A percentile compares a stretch with the other conserved stretches of the same genome.
phyloP scores from a whole-genome alignment of 2,888 invertebrate genomes.

The Troides aeacus region DNA sequence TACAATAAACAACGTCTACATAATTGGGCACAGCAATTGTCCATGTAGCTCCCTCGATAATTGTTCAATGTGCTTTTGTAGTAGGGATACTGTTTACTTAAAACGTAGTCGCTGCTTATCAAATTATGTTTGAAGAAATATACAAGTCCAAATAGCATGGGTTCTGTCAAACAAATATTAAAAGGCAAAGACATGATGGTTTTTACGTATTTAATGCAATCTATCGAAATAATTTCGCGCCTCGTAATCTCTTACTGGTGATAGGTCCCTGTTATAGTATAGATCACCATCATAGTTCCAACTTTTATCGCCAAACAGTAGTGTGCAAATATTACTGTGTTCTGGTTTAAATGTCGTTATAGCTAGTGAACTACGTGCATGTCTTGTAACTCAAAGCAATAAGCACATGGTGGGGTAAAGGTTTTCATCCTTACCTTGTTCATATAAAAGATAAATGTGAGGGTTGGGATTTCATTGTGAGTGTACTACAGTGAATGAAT shows the following conservation, averaged over 20 bases:
- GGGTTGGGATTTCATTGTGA: not conserved
- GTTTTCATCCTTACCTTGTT: no score
- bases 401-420: no score
- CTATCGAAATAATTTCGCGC: no score
- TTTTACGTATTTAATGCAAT: no score
- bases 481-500: not conserved
- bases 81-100: constrained; percentile 6
- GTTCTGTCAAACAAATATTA: not conserved
- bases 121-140: not conserved
- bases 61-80: constrained; percentile 5
- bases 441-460: not conserved
- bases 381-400: not conserved
- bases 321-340: not conserved
- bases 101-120: not conserved
- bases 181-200: no score
- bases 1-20: not conserved
- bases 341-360: not conserved
- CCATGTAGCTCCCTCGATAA: constrained; percentile 9
- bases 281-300: no score
- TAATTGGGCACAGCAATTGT: constrained; percentile 14
- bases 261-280: no score
- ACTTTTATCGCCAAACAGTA: no score
- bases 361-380: not conserved
- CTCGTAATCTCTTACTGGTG: no score
- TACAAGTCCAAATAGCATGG: not conserved